phyloP scores from a whole-genome alignment of 2,113 vertebrate species.

The Oriolus oriolus region DNA sequence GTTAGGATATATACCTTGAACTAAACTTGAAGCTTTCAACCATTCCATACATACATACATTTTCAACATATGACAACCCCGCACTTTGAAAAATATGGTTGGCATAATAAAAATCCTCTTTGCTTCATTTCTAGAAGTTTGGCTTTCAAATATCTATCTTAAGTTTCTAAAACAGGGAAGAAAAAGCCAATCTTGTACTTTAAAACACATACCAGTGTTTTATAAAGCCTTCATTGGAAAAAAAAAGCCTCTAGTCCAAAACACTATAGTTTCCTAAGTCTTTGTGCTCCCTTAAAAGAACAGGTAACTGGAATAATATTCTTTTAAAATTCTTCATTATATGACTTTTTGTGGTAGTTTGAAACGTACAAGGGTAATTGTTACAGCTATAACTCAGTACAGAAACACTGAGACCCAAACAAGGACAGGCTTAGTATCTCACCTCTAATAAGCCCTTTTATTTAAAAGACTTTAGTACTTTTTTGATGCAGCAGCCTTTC shows the following conservation, averaged over 20 bases:
- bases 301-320: not conserved
- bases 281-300: not conserved
- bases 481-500: not conserved
- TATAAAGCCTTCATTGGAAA: not conserved
- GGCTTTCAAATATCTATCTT: not conserved
- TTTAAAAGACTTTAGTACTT: not conserved
- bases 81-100: not conserved
- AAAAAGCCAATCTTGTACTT: not conserved
- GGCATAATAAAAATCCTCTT: not conserved
- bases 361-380: not conserved
- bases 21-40: not conserved
- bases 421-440: not conserved
- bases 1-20: not conserved
- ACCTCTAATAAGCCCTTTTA: not conserved
- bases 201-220: not conserved
- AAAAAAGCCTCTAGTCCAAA: not conserved
- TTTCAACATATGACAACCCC: not conserved
- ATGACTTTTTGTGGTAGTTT: not conserved
- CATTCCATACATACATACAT: not conserved
- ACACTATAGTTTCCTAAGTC: not conserved
- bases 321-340: not conserved
- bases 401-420: not conserved
- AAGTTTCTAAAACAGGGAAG: not conserved
- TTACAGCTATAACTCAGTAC: not conserved
- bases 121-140: not conserved